Evolutionary conservation across 2,888 invertebrate species (phyloP), one percentile per base, ranked within the genome.

Genomic region (Halictus quadricinctus): DNA sequence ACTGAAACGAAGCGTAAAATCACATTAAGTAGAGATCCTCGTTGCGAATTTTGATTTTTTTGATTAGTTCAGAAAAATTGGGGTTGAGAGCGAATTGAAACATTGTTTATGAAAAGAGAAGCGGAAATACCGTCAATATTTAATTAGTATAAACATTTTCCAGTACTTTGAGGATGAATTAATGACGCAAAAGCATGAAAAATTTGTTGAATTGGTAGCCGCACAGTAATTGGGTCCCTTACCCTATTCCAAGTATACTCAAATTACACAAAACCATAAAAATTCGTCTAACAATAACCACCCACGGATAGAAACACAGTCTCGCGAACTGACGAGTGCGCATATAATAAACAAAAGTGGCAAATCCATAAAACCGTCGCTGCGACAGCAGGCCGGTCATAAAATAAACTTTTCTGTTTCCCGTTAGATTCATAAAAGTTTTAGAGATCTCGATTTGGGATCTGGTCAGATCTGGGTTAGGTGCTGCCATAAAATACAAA

Each of bases 391-490:
- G 7, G 7, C 29, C 15, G 64, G 64, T 13, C 64, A 7, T 64
- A 64, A 64, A 64, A 64, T 64, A 64, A 25, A 29, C 25, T 29
- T 64, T 60, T 36, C 36, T 36, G 29, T 64, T 29, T 0, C 64
- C 15, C 25, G 64, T 29, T 29, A 54, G 29, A 64, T 64, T 64
- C 64, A 15, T 29, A 64, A 64, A 64, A 64, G 29, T 29, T 64
- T 64, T 29, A 64, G 64, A 25, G 64, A 64, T 64, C 64, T 15
- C 29, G 64, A 64, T 64, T 64, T 2, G 64, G 13, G 64, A 64
- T 60, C 60, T 60, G 25, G 60, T 60, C 60, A 25, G 60, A 60
- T 64, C 64, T 64, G 64, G 60, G 64, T 64, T 64, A 64, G 25
- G 64, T 15, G 15, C 64, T 29, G 54, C 64, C 64, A 6, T 64